Evolutionary conservation across 2,797 vertebrate species (phyloP).

Genomic region (Mionectes olivaceus): DNA sequence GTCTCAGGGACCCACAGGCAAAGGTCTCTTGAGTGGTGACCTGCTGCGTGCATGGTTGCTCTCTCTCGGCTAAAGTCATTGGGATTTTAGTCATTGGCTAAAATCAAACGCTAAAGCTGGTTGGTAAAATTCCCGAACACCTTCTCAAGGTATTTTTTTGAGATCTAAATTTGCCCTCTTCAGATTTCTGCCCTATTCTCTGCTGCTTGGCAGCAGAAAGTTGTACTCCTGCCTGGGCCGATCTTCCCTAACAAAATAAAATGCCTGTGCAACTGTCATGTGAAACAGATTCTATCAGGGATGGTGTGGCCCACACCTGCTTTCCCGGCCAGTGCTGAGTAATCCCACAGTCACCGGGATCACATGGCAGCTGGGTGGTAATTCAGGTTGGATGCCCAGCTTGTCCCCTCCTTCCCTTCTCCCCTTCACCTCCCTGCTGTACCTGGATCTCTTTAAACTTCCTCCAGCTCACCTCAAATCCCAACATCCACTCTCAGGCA

Average conservation of each 20-base stretch:
- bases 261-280: conserved; percentile 26
- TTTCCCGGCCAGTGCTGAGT: conserved; percentile 50
- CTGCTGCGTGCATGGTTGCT: accelerated
- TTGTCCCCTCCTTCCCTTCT: conserved; percentile 50
- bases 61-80: background rate
- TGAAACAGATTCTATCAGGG: conserved; percentile 60
- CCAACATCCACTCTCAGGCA: conserved; percentile 11
- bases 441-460: conserved; percentile 59
- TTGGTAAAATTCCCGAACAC: background rate
- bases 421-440: conserved; percentile 20
- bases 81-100: background rate
- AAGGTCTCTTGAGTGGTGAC: background rate
- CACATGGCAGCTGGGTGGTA: conserved; percentile 37
- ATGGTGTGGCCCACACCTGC: conserved; percentile 59
- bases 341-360: conserved; percentile 21
- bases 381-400: conserved; percentile 59
- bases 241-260: conserved; percentile 7
- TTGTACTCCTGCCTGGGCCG: background rate
- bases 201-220: background rate
- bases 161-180: background rate
- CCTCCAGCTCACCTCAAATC: conserved; percentile 68
- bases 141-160: background rate
- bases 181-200: background rate
- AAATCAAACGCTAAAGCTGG: accelerated
- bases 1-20: background rate